Evolutionary conservation across 2,113 vertebrate genomes (phyloP).

Genomic region (Copsychus sechellarum): DNA sequence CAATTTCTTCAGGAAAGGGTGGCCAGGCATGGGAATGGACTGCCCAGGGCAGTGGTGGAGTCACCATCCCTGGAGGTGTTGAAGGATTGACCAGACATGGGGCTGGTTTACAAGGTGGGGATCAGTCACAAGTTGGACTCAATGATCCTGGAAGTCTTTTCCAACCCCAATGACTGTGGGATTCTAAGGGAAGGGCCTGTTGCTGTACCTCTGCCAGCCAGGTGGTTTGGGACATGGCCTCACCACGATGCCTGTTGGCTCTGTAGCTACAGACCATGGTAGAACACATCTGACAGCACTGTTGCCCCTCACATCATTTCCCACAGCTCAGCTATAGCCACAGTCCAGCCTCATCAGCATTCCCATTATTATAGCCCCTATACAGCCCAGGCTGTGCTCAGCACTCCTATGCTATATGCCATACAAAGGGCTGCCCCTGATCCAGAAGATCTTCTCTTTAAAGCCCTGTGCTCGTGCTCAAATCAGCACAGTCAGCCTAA

Average conservation of each 20-base stretch:
- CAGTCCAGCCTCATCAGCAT: conserved; percentile 26
- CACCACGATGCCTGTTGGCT: neutral
- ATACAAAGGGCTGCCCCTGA: neutral
- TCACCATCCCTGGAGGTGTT: neutral
- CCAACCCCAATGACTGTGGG: neutral
- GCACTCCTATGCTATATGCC: neutral
- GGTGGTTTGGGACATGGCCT: neutral
- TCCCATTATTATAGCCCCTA: neutral
- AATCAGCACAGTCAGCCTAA: neutral
- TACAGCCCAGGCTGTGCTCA: neutral
- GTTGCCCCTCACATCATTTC: neutral
- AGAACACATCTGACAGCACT: neutral
- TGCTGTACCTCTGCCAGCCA: neutral
- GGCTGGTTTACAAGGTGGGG: neutral
- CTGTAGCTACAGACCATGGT: neutral
- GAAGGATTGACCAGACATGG: neutral
- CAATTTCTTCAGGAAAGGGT: neutral
- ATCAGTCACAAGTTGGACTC: neutral
- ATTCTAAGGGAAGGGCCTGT: neutral
- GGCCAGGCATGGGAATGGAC: neutral
- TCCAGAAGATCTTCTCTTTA: neutral
- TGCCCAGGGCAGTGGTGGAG: neutral
- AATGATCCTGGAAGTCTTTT: neutral
- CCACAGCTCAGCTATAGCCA: neutral
- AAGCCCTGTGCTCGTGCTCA: neutral